These are phyloP conservation scores for Oryctolagus cuniculus DNA, from an alignment of 2,113 vertebrate species.

Conservation along the genomic window mOryCun1.1 NC_091442.1:111336001-111336500, in stretches of 20 bases:
- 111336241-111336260: slow-evolving; percentile 66
- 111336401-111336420: not conserved
- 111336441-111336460: not conserved
- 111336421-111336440: rapidly evolving
- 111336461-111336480: not conserved
- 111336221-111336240: slow-evolving; percentile 78
- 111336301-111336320: not conserved
- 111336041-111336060: slow-evolving; percentile 53
- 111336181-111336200: slow-evolving; percentile 85
- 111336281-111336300: not conserved
- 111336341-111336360: not conserved
- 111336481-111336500: not conserved
- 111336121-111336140: slow-evolving; percentile 69
- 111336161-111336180: slow-evolving; percentile 84
- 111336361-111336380: rapidly evolving
- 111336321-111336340: not conserved
- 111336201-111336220: slow-evolving; percentile 84
- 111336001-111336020: not conserved
- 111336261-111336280: slow-evolving; percentile 53
- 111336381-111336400: not conserved
- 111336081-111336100: slow-evolving; percentile 78
- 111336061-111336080: slow-evolving; percentile 72
- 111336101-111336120: slow-evolving; percentile 68
- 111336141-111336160: slow-evolving; percentile 87
- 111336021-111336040: not conserved